phyloP scores from a whole-genome alignment of 2,113 vertebrate genomes.

The Sakesphorus luctuosus region DNA sequence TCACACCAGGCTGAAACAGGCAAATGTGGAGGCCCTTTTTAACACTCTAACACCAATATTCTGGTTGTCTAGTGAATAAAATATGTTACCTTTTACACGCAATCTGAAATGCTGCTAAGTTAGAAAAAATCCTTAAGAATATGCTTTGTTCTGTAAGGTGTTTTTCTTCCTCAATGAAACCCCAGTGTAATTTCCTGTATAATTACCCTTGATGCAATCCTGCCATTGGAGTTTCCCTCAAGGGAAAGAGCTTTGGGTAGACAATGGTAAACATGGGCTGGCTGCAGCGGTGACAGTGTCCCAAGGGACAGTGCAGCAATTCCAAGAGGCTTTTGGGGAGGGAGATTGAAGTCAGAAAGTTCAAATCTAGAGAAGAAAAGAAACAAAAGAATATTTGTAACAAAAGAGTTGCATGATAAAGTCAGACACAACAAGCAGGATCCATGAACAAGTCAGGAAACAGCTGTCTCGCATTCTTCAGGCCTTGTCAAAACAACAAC shows the following conservation, averaged over 20 bases:
- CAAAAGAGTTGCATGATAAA: background rate
- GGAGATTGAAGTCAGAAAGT: conserved; percentile 81
- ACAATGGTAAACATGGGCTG: conserved; percentile 97
- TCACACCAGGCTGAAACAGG: background rate
- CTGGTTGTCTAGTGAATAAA: background rate
- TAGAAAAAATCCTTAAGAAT: background rate
- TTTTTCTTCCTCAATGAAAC: conserved; percentile 5
- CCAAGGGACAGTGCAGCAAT: conserved; percentile 89
- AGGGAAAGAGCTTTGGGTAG: conserved; percentile 94
- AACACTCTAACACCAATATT: background rate
- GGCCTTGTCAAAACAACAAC: background rate
- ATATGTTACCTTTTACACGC: background rate
- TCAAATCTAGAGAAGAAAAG: conserved; percentile 78
- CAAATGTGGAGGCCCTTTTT: background rate
- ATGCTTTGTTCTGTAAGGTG: background rate
- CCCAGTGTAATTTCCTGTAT: conserved; percentile 51
- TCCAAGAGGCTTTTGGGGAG: conserved; percentile 91
- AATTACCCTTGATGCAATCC: conserved; percentile 93
- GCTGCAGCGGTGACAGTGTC: conserved; percentile 95
- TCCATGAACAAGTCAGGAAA: background rate
- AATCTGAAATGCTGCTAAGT: background rate
- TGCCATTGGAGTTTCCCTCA: conserved; percentile 92
- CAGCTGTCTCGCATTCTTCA: background rate
- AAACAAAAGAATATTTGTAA: conserved; percentile 17
- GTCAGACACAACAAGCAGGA: background rate